A percentile compares a stretch with the other conserved stretches of the same genome.
phyloP scores from a whole-genome alignment of 1,140 invertebrate species.

The Ericerus pela region DNA sequence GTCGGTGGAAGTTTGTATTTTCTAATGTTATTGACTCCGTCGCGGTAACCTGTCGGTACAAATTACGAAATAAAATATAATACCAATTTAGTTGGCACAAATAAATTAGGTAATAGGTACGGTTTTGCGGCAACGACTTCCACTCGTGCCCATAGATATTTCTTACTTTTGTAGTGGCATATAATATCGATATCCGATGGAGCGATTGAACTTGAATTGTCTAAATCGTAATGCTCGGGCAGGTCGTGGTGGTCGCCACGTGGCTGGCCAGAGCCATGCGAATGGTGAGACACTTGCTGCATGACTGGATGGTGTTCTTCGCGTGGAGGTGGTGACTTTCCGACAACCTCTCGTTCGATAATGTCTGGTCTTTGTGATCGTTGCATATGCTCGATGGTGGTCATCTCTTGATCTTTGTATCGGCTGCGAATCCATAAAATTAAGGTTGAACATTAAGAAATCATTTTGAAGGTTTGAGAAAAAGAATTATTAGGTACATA shows the following conservation, averaged over 20 bases:
- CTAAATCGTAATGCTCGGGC: slow-evolving; percentile 90
- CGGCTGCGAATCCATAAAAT: too few relatives aligned
- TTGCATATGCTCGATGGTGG: slow-evolving; percentile 36
- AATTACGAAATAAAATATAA: slow-evolving; percentile 12
- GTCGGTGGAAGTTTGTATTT: slow-evolving; percentile 73
- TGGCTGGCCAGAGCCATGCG: slow-evolving; percentile 44
- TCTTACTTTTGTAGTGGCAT: slow-evolving; percentile 74
- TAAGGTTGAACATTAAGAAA: too few relatives aligned
- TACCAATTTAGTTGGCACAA: too few relatives aligned
- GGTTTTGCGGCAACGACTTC: too few relatives aligned
- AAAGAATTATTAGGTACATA: too few relatives aligned
- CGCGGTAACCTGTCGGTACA: slow-evolving; percentile 44
- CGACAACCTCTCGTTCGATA: slow-evolving; percentile 75
- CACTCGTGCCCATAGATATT: too few relatives aligned
- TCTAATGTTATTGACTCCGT: slow-evolving; percentile 51
- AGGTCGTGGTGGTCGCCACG: slow-evolving; percentile 64
- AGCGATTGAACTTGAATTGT: slow-evolving; percentile 92
- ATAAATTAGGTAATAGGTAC: too few relatives aligned
- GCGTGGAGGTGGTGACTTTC: slow-evolving; percentile 52
- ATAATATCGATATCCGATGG: slow-evolving; percentile 94
- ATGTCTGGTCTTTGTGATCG: slow-evolving; percentile 76
- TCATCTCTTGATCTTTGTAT: slow-evolving; percentile 62
- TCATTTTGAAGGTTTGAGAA: too few relatives aligned
- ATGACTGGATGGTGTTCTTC: slow-evolving; percentile 58
- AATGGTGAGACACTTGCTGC: slow-evolving; percentile 40